These are phyloP conservation scores for Oreochromis mossambicus DNA, from an alignment of 2,797 vertebrate genomes.

Conservation along the genomic window DNA sequence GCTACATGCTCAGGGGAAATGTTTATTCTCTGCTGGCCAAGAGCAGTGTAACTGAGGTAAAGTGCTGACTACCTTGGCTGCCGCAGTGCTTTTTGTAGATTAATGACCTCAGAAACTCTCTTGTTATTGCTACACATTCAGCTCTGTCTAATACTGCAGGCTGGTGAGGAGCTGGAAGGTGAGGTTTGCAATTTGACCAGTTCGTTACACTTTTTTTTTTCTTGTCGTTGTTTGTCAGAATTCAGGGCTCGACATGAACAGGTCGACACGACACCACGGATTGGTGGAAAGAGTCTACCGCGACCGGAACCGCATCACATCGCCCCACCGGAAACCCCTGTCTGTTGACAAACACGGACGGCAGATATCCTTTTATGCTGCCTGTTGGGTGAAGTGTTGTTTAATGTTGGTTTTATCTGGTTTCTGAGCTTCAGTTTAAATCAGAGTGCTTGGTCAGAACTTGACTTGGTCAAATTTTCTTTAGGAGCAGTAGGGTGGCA, in stretches of 20 bases:
- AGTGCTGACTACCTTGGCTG: background rate
- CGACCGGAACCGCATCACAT: conserved; percentile 89
- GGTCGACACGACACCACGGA: conserved; percentile 91
- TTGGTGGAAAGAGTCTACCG: conserved; percentile 95
- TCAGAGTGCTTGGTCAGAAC: background rate
- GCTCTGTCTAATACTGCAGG: background rate
- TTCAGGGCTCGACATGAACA: conserved; percentile 88
- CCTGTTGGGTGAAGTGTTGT: background rate
- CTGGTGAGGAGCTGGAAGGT: background rate
- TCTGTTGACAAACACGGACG: conserved; percentile 93
- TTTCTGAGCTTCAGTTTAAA: background rate
- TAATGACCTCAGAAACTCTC: background rate
- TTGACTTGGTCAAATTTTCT: background rate
- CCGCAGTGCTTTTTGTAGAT: background rate
- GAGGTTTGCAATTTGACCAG: background rate
- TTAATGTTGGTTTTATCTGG: background rate
- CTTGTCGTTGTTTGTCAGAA: conserved; percentile 72
- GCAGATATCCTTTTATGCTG: conserved; percentile 88
- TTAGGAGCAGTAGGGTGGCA: background rate
- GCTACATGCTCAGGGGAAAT: background rate
- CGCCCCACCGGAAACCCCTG: conserved; percentile 87
- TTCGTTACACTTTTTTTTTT: background rate
- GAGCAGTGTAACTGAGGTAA: background rate
- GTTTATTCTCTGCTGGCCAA: conserved; percentile 4
- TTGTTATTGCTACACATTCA: background rate